A percentile compares a stretch with the other conserved stretches of the same genome.
phyloP scores from a whole-genome alignment of 2,797 vertebrate species.

The Pseudochirops cupreus region DNA sequence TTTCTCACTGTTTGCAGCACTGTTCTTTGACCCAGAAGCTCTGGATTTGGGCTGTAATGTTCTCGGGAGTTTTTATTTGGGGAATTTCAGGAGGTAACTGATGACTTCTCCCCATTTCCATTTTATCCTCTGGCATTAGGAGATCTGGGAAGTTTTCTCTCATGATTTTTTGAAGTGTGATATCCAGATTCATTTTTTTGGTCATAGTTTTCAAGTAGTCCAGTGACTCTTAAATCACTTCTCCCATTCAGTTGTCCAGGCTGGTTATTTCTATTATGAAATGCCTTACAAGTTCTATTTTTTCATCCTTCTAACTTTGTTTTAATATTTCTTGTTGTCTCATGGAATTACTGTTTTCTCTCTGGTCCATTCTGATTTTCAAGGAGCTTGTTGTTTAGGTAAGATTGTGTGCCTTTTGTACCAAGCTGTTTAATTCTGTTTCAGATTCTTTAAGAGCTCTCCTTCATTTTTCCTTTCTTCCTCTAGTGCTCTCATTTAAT shows the following conservation, averaged over 20 bases:
- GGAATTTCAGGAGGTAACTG: neutral
- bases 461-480: too few species aligned
- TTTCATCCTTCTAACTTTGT: neutral
- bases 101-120: neutral
- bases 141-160: neutral
- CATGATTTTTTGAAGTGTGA: neutral
- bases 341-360: neutral
- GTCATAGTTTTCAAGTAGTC: neutral
- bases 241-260: neutral
- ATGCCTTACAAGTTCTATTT: neutral
- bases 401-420: neutral
- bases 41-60: neutral
- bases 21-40: neutral
- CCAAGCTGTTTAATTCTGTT: neutral
- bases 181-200: neutral
- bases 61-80: neutral
- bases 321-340: neutral
- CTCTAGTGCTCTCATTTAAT: too few species aligned
- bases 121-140: neutral
- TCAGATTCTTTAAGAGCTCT: neutral
- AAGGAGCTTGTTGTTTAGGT: neutral
- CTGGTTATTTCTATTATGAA: neutral
- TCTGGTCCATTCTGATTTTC: neutral
- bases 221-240: neutral
- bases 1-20: neutral